Conservation (phyloP, 2,797 vertebrate genomes). For the Xenopus petersii region DNA sequence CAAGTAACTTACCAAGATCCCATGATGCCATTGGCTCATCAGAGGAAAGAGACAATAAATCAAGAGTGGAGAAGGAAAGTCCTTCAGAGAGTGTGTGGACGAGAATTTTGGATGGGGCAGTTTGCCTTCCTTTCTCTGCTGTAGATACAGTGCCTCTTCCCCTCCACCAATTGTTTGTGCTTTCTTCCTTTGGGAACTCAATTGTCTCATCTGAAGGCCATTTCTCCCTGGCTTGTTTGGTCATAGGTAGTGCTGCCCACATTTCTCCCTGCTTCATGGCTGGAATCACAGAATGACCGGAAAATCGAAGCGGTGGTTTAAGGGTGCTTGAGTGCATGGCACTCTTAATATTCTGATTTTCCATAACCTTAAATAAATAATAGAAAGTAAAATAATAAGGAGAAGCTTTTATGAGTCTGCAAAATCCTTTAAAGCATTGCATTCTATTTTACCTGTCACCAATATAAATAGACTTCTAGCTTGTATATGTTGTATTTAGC, state of each 20-base stretch:
- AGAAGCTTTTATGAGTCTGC: no score
- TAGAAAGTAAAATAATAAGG: no score
- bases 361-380: background rate
- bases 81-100: constrained; percentile 2
- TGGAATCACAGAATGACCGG: background rate
- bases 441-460: no score
- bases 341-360: background rate
- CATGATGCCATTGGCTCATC: background rate
- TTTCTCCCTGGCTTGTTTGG: background rate
- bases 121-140: background rate
- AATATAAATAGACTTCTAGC: no score
- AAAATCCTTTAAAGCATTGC: no score
- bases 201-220: background rate
- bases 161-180: background rate
- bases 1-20: constrained; percentile 1
- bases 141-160: constrained; percentile 4
- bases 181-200: constrained; percentile 2
- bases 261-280: background rate
- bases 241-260: background rate
- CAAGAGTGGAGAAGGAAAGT: constrained; percentile 6
- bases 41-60: background rate
- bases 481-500: no score
- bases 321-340: background rate
- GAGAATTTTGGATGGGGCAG: background rate
- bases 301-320: background rate